Evolutionary conservation across 2,797 vertebrate species (phyloP), one percentile per base, ranked within the genome.

Genomic region (Pterois miles): DNA sequence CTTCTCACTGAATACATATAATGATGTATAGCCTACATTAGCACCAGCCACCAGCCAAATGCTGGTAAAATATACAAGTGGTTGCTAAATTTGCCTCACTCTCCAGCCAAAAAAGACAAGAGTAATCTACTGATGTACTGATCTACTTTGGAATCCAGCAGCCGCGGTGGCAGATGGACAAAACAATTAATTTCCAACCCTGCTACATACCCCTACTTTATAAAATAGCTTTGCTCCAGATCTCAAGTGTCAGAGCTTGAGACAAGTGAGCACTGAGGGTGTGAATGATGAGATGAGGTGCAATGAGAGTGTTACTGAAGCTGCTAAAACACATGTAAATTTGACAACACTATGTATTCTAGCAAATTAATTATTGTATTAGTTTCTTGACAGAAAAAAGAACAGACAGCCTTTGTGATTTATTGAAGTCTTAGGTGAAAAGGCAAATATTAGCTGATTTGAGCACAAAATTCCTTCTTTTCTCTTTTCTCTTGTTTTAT

Each of bases 1-100:
- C 70, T 63, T 77, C 58, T 71, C 11, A 1, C n/a, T 67, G 54
- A 82, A 85, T 68, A 65, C 23, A 73, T 22, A 70, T 25, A 64
- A 74, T 70, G 20, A 83, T 83, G 14, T 36, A 50, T 22, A 22
- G 46, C 46, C 20, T 50, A 65, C n/a, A n/a, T n/a, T n/a, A n/a
- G n/a, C n/a, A n/a, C n/a, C n/a, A n/a, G n/a, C n/a, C n/a, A n/a
- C n/a, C n/a, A n/a, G n/a, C n/a, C n/a, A n/a, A n/a, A n/a, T n/a
- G n/a, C n/a, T n/a, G n/a, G n/a, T n/a, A n/a, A n/a, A n/a, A n/a
- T n/a, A n/a, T n/a, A n/a, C n/a, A n/a, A n/a, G n/a, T n/a, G n/a
- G n/a, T n/a, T n/a, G n/a, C n/a, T n/a, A n/a, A n/a, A n/a, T n/a
- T n/a, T n/a, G n/a, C n/a, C n/a, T n/a, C n/a, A n/a, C n/a, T n/a